Base-by-base conservation (phyloP, 2,113 vertebrate species). In the Antigone vipio region DNA sequence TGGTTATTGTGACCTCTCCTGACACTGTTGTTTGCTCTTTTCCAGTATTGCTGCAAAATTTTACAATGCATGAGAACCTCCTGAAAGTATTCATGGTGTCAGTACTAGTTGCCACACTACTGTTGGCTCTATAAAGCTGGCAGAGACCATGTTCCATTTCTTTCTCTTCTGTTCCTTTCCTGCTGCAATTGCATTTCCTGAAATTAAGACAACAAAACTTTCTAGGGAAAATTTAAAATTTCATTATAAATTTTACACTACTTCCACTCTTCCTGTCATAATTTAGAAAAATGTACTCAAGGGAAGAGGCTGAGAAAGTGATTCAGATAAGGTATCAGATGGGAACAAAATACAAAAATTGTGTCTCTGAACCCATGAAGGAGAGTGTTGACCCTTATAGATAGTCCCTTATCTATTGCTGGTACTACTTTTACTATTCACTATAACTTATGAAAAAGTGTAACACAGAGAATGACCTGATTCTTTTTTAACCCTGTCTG, bases 221-320 rank as follows among this genome's bases (percentile, higher is more conserved):
- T 72, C 21, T 47, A 26, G 85, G 56, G 50, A 93, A 85, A 77
- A 59, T 24, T 18, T 50, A 59, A 64, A 50, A 52, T 94, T 92
- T 93, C 59, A 30, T 49, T 22, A 2, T 68, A 66, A 63, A 34
- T 71, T 93, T 96, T 91, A 93, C 19, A 34, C 72, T 89, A 63
- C 58, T 92, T 72, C 47, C 40, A 56, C 8, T 94, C 44, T 73
- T 87, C 20, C 64, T 80, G 55, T 83, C 71, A 45, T 58, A 69
- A 94, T 89, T 88, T 50, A 93, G 68, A 82, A 96, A 95, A 92
- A 84, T 92, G 62, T 35, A 58, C 64, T 90, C 29, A 84, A 52
- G 30, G 62, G 55, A 79, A 83, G 53, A 68, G 76, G 80, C 30
- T 66, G 60, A 85, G 45, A 35, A 49, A 47, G 44, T 91, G 68